phyloP scores from a whole-genome alignment of 1,140 invertebrate species.

The Lepidurus couesii region DNA sequence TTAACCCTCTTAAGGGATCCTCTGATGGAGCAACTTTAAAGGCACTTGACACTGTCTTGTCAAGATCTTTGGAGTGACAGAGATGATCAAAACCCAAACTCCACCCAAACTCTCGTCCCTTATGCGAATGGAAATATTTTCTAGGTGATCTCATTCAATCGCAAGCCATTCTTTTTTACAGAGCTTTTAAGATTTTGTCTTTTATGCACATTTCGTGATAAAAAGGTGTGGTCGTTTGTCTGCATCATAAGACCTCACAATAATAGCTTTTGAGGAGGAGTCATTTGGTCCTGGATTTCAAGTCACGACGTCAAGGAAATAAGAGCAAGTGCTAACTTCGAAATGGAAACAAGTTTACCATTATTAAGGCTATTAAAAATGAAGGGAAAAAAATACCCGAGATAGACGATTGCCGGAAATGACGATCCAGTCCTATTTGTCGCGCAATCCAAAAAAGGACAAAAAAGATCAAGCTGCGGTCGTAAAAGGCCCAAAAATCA shows the following conservation, averaged over 20 bases:
- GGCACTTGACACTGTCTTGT: constrained; percentile 9
- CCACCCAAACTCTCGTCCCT: neutral
- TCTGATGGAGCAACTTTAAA: neutral
- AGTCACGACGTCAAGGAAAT: neutral
- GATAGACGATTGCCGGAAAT: neutral
- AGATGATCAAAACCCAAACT: too few relatives aligned
- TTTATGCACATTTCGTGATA: neutral
- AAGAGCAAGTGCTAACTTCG: neutral
- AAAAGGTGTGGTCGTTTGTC: neutral
- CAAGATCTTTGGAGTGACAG: neutral
- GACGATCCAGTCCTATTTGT: neutral
- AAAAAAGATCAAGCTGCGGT: too few relatives aligned
- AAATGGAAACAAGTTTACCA: neutral
- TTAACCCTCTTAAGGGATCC: neutral
- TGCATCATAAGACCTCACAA: neutral
- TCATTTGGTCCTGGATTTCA: neutral
- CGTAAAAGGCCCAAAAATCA: too few relatives aligned
- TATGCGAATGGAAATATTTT: neutral
- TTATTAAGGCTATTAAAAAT: neutral
- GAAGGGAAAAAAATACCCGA: neutral
- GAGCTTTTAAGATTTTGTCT: neutral
- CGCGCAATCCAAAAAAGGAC: neutral
- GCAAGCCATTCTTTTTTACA: neutral
- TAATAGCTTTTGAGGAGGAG: constrained; percentile 6
- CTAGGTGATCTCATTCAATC: neutral